Evolutionary conservation across 2,113 vertebrate species (phyloP).

Genomic region (Cardinalis cardinalis): DNA sequence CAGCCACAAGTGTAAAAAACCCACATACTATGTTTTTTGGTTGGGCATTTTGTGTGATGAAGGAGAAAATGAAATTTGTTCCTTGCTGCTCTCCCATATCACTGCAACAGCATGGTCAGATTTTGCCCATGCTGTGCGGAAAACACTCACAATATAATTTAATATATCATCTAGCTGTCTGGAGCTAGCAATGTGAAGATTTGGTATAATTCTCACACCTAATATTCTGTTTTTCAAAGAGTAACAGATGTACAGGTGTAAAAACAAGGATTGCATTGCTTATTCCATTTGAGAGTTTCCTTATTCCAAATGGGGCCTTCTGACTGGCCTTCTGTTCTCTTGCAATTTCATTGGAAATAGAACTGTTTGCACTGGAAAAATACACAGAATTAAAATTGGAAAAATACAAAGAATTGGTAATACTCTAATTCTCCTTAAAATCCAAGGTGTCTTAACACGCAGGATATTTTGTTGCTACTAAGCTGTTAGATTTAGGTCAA

Average conservation of each 20-base stretch:
- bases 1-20: not conserved
- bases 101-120: not conserved
- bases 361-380: not conserved
- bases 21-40: fast-evolving
- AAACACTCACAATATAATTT: not conserved
- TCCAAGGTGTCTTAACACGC: not conserved
- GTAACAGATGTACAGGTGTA: not conserved
- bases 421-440: not conserved
- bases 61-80: not conserved
- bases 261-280: not conserved
- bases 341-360: not conserved
- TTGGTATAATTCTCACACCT: not conserved
- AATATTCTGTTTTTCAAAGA: not conserved
- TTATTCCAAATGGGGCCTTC: not conserved
- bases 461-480: not conserved
- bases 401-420: not conserved
- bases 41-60: not conserved
- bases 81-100: not conserved
- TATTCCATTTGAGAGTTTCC: not conserved
- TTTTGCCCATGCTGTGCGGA: not conserved
- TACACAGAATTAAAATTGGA: not conserved
- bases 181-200: not conserved
- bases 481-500: not conserved
- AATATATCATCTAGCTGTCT: not conserved
- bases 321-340: not conserved